Evolutionary conservation across 2,797 vertebrate species (phyloP).

Genomic region (Rhynchotus rufescens): DNA sequence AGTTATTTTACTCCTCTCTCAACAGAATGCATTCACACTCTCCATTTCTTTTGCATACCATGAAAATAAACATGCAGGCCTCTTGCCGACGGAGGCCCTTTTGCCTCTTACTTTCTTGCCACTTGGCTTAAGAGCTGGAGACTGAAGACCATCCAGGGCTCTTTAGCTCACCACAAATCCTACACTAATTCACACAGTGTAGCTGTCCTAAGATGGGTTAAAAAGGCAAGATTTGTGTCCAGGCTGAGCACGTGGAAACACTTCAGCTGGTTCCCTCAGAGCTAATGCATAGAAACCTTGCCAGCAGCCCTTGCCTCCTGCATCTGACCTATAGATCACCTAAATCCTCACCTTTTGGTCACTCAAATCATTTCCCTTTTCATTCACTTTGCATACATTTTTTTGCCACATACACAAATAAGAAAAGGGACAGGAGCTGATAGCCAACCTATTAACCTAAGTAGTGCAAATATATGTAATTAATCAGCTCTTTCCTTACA

Average conservation of each 20-base stretch:
- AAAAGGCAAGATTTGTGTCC: neutral
- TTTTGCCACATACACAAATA: neutral
- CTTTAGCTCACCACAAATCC: neutral
- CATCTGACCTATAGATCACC: neutral
- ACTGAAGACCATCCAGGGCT: neutral
- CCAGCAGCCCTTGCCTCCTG: neutral
- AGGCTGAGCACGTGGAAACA: neutral
- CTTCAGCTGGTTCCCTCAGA: fast-evolving
- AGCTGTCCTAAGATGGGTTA: neutral
- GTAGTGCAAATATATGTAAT: neutral
- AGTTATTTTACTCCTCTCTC: neutral
- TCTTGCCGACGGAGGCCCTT: neutral
- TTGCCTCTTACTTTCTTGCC: neutral
- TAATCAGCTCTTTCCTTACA: conserved; percentile 6
- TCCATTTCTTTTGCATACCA: neutral
- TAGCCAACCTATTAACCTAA: neutral
- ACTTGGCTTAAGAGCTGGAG: neutral
- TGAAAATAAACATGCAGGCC: neutral
- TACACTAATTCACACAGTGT: neutral
- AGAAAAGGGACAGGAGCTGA: neutral
- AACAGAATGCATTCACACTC: neutral
- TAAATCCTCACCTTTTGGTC: neutral
- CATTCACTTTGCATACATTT: conserved; percentile 2
- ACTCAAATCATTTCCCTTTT: neutral
- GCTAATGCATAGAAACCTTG: neutral